phyloP scores from a whole-genome alignment of 2,888 invertebrate genomes.

The Phortica magna region DNA sequence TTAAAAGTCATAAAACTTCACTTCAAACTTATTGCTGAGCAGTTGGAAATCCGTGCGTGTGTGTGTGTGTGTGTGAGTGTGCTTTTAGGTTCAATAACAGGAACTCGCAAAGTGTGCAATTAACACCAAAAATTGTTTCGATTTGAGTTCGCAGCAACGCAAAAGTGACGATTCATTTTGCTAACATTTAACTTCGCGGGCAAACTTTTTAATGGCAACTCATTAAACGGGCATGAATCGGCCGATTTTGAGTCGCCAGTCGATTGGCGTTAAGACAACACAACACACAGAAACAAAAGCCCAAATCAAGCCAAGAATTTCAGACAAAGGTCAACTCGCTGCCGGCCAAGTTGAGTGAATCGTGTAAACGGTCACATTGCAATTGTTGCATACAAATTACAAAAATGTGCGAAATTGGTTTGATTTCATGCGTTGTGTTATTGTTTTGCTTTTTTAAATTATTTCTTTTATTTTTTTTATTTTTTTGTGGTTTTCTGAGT shows the following conservation, averaged over 20 bases:
- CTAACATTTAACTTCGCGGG: background rate
- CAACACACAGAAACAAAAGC: background rate
- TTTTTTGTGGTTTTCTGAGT: slow-evolving; percentile 37
- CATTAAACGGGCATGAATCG: slow-evolving; percentile 4
- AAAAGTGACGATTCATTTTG: background rate
- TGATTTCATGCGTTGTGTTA: background rate
- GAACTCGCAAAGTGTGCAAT: background rate
- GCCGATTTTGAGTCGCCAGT: background rate
- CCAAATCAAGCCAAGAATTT: background rate
- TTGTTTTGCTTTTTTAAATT: too few species aligned
- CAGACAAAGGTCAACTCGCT: slow-evolving; percentile 1
- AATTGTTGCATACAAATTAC: slow-evolving; percentile 31
- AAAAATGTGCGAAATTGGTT: slow-evolving; percentile 28
- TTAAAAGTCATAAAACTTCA: background rate
- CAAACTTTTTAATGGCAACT: background rate
- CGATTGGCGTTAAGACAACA: background rate
- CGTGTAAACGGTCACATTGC: slow-evolving; percentile 12
- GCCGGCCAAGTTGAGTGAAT: background rate
- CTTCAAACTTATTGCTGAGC: background rate
- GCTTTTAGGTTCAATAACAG: background rate
- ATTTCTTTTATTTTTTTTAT: slow-evolving; percentile 53
- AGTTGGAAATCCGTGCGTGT: background rate
- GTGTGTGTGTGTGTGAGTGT: background rate
- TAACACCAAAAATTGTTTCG: background rate
- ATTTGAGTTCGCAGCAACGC: background rate